Evolutionary conservation across 1,140 invertebrate species (phyloP).

Genomic region (Archegozetes longisetosus): DNA sequence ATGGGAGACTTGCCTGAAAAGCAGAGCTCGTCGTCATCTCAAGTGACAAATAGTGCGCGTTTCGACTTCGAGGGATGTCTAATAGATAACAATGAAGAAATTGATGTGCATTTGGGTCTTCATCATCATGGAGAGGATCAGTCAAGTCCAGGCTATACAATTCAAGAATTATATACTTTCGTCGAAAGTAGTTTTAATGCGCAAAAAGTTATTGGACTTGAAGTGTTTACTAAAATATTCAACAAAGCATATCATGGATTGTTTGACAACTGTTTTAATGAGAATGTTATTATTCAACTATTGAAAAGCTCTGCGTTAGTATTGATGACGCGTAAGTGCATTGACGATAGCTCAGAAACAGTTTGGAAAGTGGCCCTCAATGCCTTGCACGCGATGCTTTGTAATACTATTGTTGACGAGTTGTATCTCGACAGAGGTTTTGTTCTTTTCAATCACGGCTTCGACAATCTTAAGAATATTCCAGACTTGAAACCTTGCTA

Average conservation of each 20-base stretch:
- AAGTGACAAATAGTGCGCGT: constrained; percentile 2
- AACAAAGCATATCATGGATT: constrained; percentile 12
- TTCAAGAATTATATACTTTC: constrained; percentile 17
- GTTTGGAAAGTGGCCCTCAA: constrained; percentile 9
- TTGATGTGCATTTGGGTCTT: constrained; percentile 15
- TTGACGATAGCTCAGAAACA: constrained; percentile 12
- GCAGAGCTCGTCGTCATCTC: neutral
- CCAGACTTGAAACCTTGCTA: neutral
- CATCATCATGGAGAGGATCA: constrained; percentile 21
- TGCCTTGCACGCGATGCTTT: constrained; percentile 17
- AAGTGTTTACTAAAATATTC: constrained; percentile 17
- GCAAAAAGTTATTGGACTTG: constrained; percentile 17
- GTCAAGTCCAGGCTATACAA: constrained; percentile 18
- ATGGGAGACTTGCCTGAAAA: constrained; percentile 5
- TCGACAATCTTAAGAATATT: neutral
- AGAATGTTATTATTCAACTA: constrained; percentile 1
- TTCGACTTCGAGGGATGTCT: constrained; percentile 20
- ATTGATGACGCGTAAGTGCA: constrained; percentile 6
- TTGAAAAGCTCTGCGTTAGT: constrained; percentile 8
- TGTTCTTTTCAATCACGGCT: constrained; percentile 10
- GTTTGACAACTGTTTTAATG: constrained; percentile 15
- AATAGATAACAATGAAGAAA: constrained; percentile 7
- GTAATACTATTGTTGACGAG: constrained; percentile 18
- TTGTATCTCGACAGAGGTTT: constrained; percentile 16
- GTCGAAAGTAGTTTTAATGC: constrained; percentile 14